Evolutionary conservation across 2,888 invertebrate genomes (phyloP).

Genomic region (Scaptodrosophila latifasciaeformis): DNA sequence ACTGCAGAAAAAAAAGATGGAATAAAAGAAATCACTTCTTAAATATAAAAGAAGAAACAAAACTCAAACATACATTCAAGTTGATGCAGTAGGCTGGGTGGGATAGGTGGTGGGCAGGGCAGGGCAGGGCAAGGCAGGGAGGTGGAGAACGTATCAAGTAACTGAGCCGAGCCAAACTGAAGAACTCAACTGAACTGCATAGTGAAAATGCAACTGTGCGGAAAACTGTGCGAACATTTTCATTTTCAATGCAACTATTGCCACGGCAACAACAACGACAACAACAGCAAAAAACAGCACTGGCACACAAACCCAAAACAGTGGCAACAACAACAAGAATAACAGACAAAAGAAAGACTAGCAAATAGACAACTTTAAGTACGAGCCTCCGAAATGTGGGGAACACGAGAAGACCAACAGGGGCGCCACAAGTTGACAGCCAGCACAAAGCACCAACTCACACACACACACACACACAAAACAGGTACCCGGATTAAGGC

Average conservation of each 20-base stretch:
- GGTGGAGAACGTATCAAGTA: constrained; percentile 62
- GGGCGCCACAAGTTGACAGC: neutral
- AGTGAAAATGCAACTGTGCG: constrained; percentile 69
- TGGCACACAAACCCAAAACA: constrained; percentile 12
- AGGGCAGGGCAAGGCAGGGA: neutral
- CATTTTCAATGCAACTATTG: constrained; percentile 68
- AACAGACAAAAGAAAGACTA: constrained; percentile 39
- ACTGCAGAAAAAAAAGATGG: constrained; percentile 8
- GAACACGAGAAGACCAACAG: too few relatives aligned
- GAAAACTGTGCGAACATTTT: constrained; percentile 70
- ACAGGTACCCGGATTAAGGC: neutral
- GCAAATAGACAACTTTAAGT: constrained; percentile 68
- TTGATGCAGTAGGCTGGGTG: neutral
- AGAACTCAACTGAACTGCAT: constrained; percentile 42
- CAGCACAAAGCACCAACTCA: constrained; percentile 4
- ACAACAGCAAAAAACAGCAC: neutral
- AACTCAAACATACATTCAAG: neutral
- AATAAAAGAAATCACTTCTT: constrained; percentile 2
- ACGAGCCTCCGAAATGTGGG: constrained; percentile 28
- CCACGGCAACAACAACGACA: constrained; percentile 35
- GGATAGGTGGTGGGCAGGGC: neutral
- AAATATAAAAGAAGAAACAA: constrained; percentile 17
- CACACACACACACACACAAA: constrained; percentile 21
- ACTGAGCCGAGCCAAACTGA: constrained; percentile 57
- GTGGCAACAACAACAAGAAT: constrained; percentile 5